These are phyloP conservation scores for Marisa cornuarietis DNA, from an alignment of 1,140 invertebrate genomes.

Conservation along the genomic window DNA sequence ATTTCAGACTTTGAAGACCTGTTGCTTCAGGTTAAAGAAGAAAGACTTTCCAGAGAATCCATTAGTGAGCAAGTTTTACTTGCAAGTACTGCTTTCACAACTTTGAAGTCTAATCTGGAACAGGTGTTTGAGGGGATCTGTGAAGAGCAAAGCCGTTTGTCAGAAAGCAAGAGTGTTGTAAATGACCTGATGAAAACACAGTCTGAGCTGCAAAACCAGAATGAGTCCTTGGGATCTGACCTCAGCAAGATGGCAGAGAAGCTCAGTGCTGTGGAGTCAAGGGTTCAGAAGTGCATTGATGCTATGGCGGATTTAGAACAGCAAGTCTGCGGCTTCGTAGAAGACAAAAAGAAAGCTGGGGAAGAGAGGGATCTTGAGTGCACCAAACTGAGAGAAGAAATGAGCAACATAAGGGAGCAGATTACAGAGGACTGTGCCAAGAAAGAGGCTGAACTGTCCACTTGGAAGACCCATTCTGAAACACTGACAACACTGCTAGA, in stretches of 20 bases:
- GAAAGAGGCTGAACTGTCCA: not conserved
- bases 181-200: not conserved
- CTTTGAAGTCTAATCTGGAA: constrained; percentile 7
- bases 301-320: constrained; percentile 16
- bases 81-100: not conserved
- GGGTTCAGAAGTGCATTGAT: constrained; percentile 5
- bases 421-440: not conserved
- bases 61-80: constrained; percentile 7
- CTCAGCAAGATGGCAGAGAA: constrained; percentile 28
- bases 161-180: constrained; percentile 1
- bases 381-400: constrained; percentile 1
- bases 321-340: not conserved
- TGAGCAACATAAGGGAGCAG: not conserved
- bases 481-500: not conserved
- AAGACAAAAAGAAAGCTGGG: not conserved
- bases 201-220: constrained; percentile 16
- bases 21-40: not conserved
- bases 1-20: constrained; percentile 13
- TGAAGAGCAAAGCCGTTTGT: constrained; percentile 1
- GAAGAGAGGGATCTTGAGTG: constrained; percentile 1
- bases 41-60: not conserved
- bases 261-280: constrained; percentile 27
- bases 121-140: not conserved
- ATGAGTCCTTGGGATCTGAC: constrained; percentile 31
- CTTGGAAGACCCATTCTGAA: not conserved